These are phyloP conservation scores for Montipora foliosa DNA, from an alignment of 64 coral and sea anemone genomes.

Conservation along the genomic window DNA sequence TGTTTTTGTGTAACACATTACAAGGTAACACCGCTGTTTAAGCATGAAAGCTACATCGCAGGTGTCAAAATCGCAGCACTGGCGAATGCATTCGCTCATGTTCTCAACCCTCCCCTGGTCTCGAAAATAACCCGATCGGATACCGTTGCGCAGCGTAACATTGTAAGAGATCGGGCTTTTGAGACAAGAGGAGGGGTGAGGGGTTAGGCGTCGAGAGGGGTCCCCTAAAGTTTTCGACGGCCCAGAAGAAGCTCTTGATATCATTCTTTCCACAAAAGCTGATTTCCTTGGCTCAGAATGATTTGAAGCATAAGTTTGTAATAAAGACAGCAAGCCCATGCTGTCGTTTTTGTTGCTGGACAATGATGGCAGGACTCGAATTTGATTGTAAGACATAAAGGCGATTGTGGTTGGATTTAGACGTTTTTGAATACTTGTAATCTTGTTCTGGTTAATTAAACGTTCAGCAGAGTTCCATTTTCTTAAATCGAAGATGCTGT, in stretches of 20 bases:
- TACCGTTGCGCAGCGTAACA: conserved; percentile 80
- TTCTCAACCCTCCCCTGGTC: conserved; percentile 81
- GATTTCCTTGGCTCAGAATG: conserved; percentile 26
- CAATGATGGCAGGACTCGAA: neutral
- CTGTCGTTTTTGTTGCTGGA: neutral
- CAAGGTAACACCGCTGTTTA: conserved; percentile 82
- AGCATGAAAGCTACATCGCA: conserved; percentile 96
- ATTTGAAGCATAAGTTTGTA: neutral
- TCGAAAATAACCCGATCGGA: conserved; percentile 83
- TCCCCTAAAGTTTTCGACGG: neutral
- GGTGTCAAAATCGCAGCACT: conserved; percentile 74
- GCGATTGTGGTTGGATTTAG: neutral
- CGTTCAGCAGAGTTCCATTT: neutral
- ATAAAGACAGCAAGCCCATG: neutral
- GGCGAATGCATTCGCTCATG: conserved; percentile 71
- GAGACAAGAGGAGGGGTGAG: conserved; percentile 67
- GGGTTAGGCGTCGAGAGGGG: neutral
- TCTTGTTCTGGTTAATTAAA: neutral
- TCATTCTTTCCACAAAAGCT: neutral
- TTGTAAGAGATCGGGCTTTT: conserved; percentile 73
- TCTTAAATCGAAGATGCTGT: neutral
- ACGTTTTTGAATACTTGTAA: neutral
- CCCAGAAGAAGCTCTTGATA: neutral
- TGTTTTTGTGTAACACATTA: conserved; percentile 74
- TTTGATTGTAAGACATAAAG: neutral